phyloP scores from a whole-genome alignment of 2,888 invertebrate genomes.

The Tiliacea aurago region DNA sequence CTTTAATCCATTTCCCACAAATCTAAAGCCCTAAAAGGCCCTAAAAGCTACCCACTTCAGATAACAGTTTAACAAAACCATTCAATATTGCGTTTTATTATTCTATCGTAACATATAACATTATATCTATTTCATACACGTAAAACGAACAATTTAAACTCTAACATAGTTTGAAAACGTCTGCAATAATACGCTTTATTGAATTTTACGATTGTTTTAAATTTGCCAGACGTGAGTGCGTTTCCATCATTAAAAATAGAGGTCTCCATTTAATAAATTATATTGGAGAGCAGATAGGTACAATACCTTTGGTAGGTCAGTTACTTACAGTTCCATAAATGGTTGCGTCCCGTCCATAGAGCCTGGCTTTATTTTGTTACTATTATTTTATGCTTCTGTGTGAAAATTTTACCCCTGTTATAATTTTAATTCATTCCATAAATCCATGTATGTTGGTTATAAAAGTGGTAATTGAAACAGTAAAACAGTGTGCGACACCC shows the following conservation, averaged over 20 bases:
- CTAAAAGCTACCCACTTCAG: conserved; percentile 34
- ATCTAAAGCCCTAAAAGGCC: conserved; percentile 8
- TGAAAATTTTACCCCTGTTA: conserved; percentile 22
- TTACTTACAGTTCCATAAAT: conserved; percentile 38
- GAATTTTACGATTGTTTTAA: conserved; percentile 70
- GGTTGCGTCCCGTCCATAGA: conserved; percentile 19
- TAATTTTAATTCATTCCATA: conserved; percentile 46
- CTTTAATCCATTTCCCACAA: conserved; percentile 35
- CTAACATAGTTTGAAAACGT: conserved; percentile 67
- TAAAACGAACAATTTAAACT: conserved; percentile 66
- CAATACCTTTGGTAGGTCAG: conserved; percentile 43
- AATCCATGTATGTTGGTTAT: conserved; percentile 35
- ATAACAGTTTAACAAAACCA: conserved; percentile 39
- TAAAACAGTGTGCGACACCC: conserved; percentile 35
- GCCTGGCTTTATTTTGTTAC: conserved; percentile 25
- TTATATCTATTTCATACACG: conserved; percentile 61
- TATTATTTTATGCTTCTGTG: conserved; percentile 14
- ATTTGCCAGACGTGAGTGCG: conserved; percentile 63
- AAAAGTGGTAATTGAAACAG: conserved; percentile 40
- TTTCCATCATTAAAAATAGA: conserved; percentile 69
- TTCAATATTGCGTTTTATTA: conserved; percentile 56
- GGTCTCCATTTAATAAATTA: conserved; percentile 63
- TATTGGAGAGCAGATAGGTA: conserved; percentile 63
- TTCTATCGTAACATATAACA: conserved; percentile 57
- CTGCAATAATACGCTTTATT: conserved; percentile 72